Evolutionary conservation across 2,797 vertebrate genomes (phyloP), one percentile per base, ranked within the genome.

Genomic region (Acomys russatus): DNA sequence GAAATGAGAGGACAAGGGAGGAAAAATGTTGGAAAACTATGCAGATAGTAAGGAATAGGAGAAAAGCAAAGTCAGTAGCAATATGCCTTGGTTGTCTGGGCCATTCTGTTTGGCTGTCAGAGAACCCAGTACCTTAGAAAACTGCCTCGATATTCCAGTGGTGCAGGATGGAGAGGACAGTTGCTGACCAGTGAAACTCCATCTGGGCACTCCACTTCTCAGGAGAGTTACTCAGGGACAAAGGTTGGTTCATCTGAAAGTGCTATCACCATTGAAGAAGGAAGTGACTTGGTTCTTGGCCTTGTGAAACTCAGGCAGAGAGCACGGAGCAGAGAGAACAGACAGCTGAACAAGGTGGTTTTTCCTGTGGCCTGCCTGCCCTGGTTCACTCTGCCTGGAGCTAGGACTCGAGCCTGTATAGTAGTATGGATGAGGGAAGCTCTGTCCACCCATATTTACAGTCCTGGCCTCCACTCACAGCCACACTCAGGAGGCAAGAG

Each of bases 1-100:
- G 49, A 86, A 66, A 78, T 82, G 64, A 95, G 51, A 94, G 59
- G 74, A 64, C 10, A 74, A n/a, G 51, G 49, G 25, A 89, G 56
- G 71, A 92, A 82, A 83, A 20, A 89, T n/a, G 30, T 6, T 74
- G 61, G 30, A 73, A 35, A 91, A 15, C 15, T 80, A 51, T 28
- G 28, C 22, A 11, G 35, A 56, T 11, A 84, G 49, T 93, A 95
- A 86, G 30, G 14, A 73, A 82, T 38, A 88, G 68, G 88, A 92
- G 71, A 25, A 9, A 76, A 51, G 30, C 1, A 2, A n/a, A 44
- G 54, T 44, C 1, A 3, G 7, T 7, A 28, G 25, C 4, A 15
- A 7, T 30, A 23, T 35, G 9, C n/a, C 9, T 11, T 64, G 63
- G 30, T 20, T n/a, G 11, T 38, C 0, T 6, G 9, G 33, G 3